Evolutionary conservation across 1,140 invertebrate species (phyloP).

Genomic region (Drosophila kanapiae): DNA sequence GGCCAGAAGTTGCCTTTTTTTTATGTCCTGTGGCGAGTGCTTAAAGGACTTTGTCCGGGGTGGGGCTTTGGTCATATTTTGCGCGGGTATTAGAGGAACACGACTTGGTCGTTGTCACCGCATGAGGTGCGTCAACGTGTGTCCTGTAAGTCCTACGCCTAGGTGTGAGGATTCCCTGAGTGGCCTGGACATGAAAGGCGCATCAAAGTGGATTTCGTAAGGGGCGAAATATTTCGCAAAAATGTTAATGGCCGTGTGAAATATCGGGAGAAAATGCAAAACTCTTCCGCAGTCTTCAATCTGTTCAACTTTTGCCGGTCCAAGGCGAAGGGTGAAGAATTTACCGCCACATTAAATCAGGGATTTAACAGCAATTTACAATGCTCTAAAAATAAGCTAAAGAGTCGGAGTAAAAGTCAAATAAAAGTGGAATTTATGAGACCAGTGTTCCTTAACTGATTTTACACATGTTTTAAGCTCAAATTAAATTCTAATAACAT

Average conservation of each 20-base stretch:
- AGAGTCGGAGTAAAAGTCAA: background rate
- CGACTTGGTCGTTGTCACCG: constrained; percentile 63
- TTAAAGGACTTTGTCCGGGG: constrained; percentile 70
- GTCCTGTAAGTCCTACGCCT: constrained; percentile 27
- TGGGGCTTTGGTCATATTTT: constrained; percentile 70
- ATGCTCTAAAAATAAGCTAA: background rate
- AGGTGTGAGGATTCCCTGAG: constrained; percentile 65
- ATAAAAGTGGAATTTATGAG: background rate
- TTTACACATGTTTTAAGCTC: background rate
- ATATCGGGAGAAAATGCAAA: constrained; percentile 52
- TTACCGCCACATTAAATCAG: constrained; percentile 31
- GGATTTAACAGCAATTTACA: constrained; percentile 25
- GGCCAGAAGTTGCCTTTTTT: constrained; percentile 19
- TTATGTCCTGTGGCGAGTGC: constrained; percentile 74
- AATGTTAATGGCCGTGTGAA: constrained; percentile 55
- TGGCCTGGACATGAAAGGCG: constrained; percentile 40
- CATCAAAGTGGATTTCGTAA: constrained; percentile 50
- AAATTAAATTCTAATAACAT: background rate
- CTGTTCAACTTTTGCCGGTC: constrained; percentile 21
- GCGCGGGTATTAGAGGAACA: constrained; percentile 53
- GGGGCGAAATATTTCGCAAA: constrained; percentile 55
- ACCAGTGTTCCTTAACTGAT: background rate
- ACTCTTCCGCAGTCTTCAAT: constrained; percentile 34
- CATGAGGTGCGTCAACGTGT: constrained; percentile 77
- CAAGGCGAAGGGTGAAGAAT: constrained; percentile 31